Conservation (phyloP, 2,797 vertebrate species). For the Lepilemur septentrionalis region DNA sequence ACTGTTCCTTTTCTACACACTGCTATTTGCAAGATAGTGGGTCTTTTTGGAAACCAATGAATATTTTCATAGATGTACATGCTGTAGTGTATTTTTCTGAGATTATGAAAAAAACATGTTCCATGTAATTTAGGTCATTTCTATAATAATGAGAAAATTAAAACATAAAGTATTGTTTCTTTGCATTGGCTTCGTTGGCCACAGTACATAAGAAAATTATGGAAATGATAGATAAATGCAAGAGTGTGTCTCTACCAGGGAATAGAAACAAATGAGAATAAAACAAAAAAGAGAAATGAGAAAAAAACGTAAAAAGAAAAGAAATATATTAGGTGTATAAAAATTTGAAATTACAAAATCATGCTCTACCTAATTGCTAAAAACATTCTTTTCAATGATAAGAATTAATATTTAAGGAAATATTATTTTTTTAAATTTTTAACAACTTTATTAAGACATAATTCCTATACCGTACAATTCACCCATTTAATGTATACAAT, state of each 20-base stretch:
- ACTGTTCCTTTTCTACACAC: neutral
- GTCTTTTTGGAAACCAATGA: neutral
- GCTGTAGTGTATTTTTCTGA: neutral
- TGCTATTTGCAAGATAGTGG: neutral
- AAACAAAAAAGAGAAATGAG: neutral
- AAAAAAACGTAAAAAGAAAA: neutral
- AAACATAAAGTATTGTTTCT: neutral
- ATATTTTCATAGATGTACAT: neutral
- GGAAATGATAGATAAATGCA: neutral
- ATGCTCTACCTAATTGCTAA: neutral
- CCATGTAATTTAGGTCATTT: neutral
- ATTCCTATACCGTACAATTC: neutral
- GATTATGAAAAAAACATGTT: neutral
- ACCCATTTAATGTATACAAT: neutral
- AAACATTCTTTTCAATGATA: neutral
- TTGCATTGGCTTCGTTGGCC: neutral
- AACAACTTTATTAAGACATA: neutral
- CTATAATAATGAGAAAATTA: neutral
- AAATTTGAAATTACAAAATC: neutral
- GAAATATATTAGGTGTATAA: neutral
- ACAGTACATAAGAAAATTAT: neutral
- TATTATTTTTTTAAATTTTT: neutral
- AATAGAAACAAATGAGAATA: constrained; percentile 1
- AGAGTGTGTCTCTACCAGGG: neutral
- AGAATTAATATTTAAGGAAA: neutral